Evolutionary conservation across 2,113 vertebrate genomes (phyloP).

Genomic region (Notothenia coriiceps): DNA sequence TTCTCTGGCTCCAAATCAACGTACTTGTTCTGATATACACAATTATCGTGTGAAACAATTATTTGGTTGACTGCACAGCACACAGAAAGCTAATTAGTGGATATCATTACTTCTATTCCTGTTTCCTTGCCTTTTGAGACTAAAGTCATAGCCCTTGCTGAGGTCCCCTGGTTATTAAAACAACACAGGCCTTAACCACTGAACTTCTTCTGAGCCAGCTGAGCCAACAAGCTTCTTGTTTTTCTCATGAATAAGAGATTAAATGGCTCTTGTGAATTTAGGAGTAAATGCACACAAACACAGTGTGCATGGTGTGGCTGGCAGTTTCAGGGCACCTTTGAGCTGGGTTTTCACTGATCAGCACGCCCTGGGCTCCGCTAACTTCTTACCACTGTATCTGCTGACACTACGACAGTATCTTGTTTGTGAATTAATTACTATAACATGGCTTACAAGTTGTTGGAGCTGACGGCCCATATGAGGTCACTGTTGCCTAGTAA

Average conservation of each 20-base stretch:
- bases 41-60: constrained; percentile 42
- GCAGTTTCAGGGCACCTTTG: constrained; percentile 48
- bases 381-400: constrained; percentile 5
- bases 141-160: constrained; percentile 20
- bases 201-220: constrained; percentile 34
- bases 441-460: not conserved
- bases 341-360: constrained; percentile 43
- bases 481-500: no score
- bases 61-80: constrained; percentile 36
- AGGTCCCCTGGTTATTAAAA: constrained; percentile 32
- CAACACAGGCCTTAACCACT: constrained; percentile 38
- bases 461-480: no score
- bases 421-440: not conserved
- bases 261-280: constrained; percentile 52
- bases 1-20: constrained; percentile 5
- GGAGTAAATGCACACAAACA: constrained; percentile 33
- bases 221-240: constrained; percentile 63
- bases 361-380: constrained; percentile 29
- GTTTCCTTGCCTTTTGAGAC: constrained; percentile 44
- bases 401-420: not conserved
- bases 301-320: constrained; percentile 25
- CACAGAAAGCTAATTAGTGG: constrained; percentile 53
- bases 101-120: constrained; percentile 35
- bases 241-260: constrained; percentile 76
- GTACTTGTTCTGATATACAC: constrained; percentile 19